Percentiles rank a stretch among this genome's conserved stretches.
These are phyloP conservation scores for Arremon brunneinucha DNA, from an alignment of 2,797 vertebrate species.

Conservation along the genomic window DNA sequence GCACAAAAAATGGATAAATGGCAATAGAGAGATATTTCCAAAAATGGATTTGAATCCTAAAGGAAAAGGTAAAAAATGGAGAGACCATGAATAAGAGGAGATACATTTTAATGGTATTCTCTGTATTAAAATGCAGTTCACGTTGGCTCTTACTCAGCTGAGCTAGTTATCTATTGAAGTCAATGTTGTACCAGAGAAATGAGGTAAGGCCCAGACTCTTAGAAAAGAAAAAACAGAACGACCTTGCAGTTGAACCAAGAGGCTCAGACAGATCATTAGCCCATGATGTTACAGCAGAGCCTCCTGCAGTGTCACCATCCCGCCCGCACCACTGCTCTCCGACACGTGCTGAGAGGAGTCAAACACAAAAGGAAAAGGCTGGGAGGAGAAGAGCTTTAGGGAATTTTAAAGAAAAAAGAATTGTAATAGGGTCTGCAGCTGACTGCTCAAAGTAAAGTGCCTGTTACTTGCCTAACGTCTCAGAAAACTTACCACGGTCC, in stretches of 20 bases:
- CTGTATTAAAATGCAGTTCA: not conserved
- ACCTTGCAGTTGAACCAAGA: conserved; percentile 46
- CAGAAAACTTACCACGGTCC: not conserved
- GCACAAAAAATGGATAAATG: not conserved
- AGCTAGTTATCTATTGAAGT: not conserved
- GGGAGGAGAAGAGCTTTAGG: not conserved
- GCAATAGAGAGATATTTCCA: not conserved
- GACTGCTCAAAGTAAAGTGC: not conserved
- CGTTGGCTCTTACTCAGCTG: not conserved
- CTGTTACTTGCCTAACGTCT: not conserved
- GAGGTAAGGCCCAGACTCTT: not conserved
- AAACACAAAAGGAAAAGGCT: conserved; percentile 26
- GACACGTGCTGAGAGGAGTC: conserved; percentile 4
- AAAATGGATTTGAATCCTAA: not conserved
- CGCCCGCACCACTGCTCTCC: not conserved
- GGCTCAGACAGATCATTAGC: conserved; percentile 45
- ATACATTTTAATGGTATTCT: not conserved
- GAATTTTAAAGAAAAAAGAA: conserved; percentile 2
- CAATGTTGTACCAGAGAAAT: not conserved
- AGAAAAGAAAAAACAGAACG: conserved; percentile 16
- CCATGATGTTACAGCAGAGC: not conserved
- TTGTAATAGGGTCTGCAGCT: not conserved
- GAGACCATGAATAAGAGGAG: not conserved
- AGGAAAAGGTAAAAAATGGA: not conserved
- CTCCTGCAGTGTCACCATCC: conserved; percentile 2